Evolutionary conservation across 2,888 invertebrate genomes (phyloP), one percentile per base, ranked within the genome.

Genomic region (Pyrocoelia pectoralis): DNA sequence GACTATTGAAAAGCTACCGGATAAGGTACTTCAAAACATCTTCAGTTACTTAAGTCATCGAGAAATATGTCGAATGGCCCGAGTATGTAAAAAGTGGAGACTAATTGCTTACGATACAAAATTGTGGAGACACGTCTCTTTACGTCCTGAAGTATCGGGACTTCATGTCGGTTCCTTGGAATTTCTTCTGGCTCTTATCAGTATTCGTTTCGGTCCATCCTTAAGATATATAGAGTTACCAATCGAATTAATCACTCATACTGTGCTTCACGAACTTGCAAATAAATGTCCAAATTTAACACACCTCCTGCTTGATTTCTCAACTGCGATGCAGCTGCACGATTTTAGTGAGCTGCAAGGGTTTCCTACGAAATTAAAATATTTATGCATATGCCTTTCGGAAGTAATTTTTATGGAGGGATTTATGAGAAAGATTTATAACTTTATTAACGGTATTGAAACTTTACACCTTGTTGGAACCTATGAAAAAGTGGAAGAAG

Each of bases 381-480:
- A 97, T 81, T 66, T 81, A 18, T 81, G 81, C 66, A 94, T 99
- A 76, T 99, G 99, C 72, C 84, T 99, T 40, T 98, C 97, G 0
- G 99, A 99, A 82, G 98, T 99, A 69, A 99, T 99, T 82, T 99
- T 99, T 84, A 95, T 99, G 93, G 99, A 99, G 80, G 99, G 99
- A 10, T 99, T 99, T 80, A 98, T 99, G 96, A 84, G 99, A 70
- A 97, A 99, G 83, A 99, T 99, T 68, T 99, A 99, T 83, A 98
- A 98, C 81, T 99, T 98, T 77, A 97, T 99, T 77, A 98, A 98
- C 71, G 98, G 98, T 2, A 83, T 99, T 61, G 97, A 99, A 84
- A 94, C 97, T 57, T 84, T 99, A 56, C 99, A 99, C 83, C 87
- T 99, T 57, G 95, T 99, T 77, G 99, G 97, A 10, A 98, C 97